Conservation (phyloP, 2,888 invertebrate species). For the Agrochola circellaris region DNA sequence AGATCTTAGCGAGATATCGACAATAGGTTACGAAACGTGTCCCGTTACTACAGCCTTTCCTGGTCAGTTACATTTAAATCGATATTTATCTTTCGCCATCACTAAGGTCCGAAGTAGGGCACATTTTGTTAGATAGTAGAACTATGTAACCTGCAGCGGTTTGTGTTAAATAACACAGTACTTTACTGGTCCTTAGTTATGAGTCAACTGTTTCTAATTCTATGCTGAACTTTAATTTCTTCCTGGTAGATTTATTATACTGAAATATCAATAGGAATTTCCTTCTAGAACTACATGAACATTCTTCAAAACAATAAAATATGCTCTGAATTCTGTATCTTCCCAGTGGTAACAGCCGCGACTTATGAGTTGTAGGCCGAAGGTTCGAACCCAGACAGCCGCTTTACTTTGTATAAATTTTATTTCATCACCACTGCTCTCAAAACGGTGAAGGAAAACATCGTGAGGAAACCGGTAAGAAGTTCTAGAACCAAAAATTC, state of each 20-base stretch:
- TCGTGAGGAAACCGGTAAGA: too few relatives aligned
- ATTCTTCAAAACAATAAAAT: background rate
- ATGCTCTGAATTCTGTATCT: too few relatives aligned
- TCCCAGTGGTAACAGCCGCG: too few relatives aligned
- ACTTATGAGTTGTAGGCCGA: too few relatives aligned
- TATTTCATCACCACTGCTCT: too few relatives aligned
- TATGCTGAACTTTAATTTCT: slow-evolving; percentile 16
- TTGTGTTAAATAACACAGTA: slow-evolving; percentile 50
- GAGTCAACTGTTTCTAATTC: slow-evolving; percentile 25
- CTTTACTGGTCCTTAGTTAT: slow-evolving; percentile 28
- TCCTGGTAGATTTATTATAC: slow-evolving; percentile 2
- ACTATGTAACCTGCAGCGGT: slow-evolving; percentile 54
- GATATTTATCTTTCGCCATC: slow-evolving; percentile 61
- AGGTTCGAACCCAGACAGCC: too few relatives aligned
- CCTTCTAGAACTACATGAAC: background rate
- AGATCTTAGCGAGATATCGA: slow-evolving; percentile 65
- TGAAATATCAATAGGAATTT: background rate
- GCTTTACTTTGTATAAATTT: too few relatives aligned
- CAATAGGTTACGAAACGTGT: slow-evolving; percentile 73
- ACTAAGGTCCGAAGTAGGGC: slow-evolving; percentile 51
- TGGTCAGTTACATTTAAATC: slow-evolving; percentile 72
- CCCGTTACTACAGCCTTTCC: slow-evolving; percentile 73
- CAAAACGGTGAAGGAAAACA: too few relatives aligned
- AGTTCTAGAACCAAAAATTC: too few relatives aligned
- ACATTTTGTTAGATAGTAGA: slow-evolving; percentile 45